These are phyloP conservation scores for Cryptocephalus primarius DNA, from an alignment of 2,888 invertebrate genomes.

Conservation along the genomic window DNA sequence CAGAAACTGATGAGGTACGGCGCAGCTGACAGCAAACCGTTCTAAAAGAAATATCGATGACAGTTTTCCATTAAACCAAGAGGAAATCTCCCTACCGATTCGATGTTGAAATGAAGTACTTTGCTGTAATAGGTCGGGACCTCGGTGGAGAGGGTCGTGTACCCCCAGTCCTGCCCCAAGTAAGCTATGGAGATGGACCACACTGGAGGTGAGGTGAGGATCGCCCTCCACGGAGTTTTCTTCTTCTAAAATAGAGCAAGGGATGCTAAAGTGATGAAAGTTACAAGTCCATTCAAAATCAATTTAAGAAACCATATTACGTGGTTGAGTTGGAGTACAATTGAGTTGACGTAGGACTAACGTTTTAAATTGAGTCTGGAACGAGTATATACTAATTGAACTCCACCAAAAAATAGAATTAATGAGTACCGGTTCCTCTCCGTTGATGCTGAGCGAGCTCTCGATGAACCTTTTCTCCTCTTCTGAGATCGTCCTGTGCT, in stretches of 20 bases:
- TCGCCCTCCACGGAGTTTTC: constrained; percentile 60
- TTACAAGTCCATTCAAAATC: too few relatives aligned
- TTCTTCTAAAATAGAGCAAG: constrained; percentile 1
- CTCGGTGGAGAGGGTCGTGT: constrained; percentile 14
- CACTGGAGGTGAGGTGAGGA: constrained; percentile 65
- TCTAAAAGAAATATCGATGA: constrained; percentile 33
- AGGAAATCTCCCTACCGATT: constrained; percentile 6
- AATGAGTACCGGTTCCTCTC: too few relatives aligned
- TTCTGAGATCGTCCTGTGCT: constrained; percentile 44
- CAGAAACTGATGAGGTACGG: constrained; percentile 65
- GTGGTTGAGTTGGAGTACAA: too few relatives aligned
- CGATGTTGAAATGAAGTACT: constrained; percentile 32
- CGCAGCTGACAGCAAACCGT: constrained; percentile 55
- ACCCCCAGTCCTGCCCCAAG: constrained; percentile 19
- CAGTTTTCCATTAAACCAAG: background rate
- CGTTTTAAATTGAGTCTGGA: too few relatives aligned
- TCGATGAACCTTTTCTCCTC: constrained; percentile 41
- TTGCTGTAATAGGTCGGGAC: constrained; percentile 18
- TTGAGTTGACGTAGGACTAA: too few relatives aligned
- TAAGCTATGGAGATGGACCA: constrained; percentile 49
- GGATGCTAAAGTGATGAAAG: too few relatives aligned
- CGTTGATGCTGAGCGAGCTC: constrained; percentile 3
- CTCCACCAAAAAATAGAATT: too few relatives aligned
- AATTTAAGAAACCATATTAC: too few relatives aligned
- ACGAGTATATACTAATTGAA: too few relatives aligned